These are phyloP conservation scores for Teinopalpus imperialis DNA, from an alignment of 2,888 invertebrate genomes.

Conservation along the genomic window DNA sequence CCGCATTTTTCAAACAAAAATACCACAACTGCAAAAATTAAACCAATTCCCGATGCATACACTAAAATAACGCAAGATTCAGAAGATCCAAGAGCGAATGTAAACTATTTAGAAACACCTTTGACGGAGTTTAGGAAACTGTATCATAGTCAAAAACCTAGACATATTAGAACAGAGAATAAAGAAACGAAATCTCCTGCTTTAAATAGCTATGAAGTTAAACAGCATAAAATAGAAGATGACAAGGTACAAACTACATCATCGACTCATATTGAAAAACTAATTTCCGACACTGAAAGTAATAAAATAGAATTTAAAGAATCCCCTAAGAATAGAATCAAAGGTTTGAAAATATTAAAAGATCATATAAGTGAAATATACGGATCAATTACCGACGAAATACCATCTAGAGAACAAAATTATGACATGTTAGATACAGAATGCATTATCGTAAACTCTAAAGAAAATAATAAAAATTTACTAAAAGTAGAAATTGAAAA, in stretches of 20 bases:
- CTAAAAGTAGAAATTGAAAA: conserved; percentile 52
- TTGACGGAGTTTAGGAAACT: conserved; percentile 62
- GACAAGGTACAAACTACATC: neutral
- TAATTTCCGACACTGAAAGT: conserved; percentile 23
- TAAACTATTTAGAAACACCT: conserved; percentile 59
- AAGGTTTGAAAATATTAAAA: conserved; percentile 48
- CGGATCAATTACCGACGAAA: conserved; percentile 26
- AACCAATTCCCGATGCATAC: conserved; percentile 43
- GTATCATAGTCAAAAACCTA: conserved; percentile 43
- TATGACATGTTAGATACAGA: neutral
- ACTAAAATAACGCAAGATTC: conserved; percentile 29
- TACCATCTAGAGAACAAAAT: conserved; percentile 5
- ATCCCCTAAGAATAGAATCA: conserved; percentile 33
- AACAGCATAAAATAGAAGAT: neutral
- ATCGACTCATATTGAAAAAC: neutral
- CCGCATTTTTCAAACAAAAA: conserved; percentile 44
- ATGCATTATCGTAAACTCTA: conserved; percentile 10
- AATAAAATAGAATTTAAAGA: conserved; percentile 21
- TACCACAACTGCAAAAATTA: conserved; percentile 31
- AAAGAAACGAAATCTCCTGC: neutral
- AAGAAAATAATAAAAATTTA: conserved; percentile 34
- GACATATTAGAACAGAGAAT: conserved; percentile 5
- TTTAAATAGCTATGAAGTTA: neutral
- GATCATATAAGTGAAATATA: conserved; percentile 49
- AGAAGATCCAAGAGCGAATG: conserved; percentile 22